Conservation (phyloP, 2,797 vertebrate species). For the Bothrops alternatus region DNA sequence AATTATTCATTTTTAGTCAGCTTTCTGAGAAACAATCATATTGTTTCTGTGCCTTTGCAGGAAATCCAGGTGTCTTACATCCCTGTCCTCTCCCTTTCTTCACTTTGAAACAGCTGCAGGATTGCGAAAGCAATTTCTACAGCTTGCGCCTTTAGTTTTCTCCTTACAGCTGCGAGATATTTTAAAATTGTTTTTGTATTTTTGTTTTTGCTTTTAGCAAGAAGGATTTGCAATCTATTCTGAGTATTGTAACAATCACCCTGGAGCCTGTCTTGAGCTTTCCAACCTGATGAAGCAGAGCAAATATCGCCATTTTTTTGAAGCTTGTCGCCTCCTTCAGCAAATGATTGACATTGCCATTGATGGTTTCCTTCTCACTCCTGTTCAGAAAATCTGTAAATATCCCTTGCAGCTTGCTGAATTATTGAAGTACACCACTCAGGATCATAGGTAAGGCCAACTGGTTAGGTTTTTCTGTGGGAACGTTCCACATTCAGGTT, state of each 20-base stretch:
- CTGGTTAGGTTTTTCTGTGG: neutral
- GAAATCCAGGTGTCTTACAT: too few species aligned
- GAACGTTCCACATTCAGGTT: neutral
- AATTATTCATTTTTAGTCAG: neutral
- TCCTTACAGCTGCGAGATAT: neutral
- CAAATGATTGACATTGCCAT: constrained; percentile 99
- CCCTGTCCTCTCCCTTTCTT: neutral
- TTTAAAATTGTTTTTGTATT: neutral
- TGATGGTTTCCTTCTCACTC: constrained; percentile 93
- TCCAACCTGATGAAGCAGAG: constrained; percentile 89
- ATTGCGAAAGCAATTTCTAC: neutral
- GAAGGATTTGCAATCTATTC: constrained; percentile 97
- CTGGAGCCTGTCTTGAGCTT: constrained; percentile 85
- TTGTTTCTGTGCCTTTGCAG: neutral
- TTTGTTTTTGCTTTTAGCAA: constrained; percentile 70
- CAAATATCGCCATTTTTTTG: constrained; percentile 95
- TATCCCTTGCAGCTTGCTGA: constrained; percentile 96
- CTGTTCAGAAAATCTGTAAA: constrained; percentile 99
- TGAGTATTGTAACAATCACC: constrained; percentile 97
- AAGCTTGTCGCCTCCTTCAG: constrained; percentile 94
- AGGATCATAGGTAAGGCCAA: constrained; percentile 86
- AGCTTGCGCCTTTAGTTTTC: neutral
- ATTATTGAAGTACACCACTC: constrained; percentile 94
- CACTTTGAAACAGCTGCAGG: neutral
- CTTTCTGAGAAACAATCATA: neutral